phyloP scores from a whole-genome alignment of 2,113 vertebrate species.

The Phyllostomus discolor region DNA sequence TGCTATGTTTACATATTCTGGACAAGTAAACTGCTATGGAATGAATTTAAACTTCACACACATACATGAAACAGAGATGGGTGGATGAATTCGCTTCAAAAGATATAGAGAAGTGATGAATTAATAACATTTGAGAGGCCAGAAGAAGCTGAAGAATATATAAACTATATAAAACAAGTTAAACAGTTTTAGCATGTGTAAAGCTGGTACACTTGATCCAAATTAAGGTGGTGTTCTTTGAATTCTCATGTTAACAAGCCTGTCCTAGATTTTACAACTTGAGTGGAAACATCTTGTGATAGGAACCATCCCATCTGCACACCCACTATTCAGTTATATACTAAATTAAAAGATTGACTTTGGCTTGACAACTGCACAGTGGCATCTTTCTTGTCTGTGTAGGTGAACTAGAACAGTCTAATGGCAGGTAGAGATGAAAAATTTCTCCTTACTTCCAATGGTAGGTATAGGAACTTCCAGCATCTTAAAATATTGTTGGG shows the following conservation, averaged over 20 bases:
- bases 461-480: background rate
- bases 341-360: constrained; percentile 1
- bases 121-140: background rate
- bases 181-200: background rate
- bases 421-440: background rate
- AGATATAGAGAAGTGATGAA: background rate
- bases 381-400: background rate
- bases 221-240: background rate
- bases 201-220: background rate
- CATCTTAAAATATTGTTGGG: background rate
- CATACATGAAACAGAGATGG: background rate
- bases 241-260: background rate
- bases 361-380: background rate
- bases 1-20: background rate
- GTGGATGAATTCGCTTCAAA: background rate
- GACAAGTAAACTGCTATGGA: background rate
- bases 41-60: constrained; percentile 15
- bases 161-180: background rate
- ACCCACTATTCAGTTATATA: background rate
- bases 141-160: background rate
- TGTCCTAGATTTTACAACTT: background rate
- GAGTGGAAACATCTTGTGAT: background rate
- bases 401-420: background rate
- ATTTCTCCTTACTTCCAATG: background rate
- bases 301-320: background rate